Conservation (phyloP, 2,113 vertebrate genomes). For the Noturus placidus region DNA sequence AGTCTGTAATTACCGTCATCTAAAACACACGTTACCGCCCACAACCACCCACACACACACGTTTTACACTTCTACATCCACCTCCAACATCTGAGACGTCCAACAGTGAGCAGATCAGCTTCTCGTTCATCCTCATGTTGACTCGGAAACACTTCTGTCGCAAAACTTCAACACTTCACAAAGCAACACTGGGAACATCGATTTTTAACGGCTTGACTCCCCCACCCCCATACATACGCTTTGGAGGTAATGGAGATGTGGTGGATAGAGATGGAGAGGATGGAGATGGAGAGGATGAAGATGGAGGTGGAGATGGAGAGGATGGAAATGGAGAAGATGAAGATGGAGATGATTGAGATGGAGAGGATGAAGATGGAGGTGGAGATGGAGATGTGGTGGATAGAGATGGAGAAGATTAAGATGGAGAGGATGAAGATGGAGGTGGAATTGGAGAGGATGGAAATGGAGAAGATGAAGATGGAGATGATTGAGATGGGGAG, state of each 20-base stretch:
- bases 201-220: not conserved
- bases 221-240: not conserved
- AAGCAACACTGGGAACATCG: not conserved
- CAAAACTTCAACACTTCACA: not conserved
- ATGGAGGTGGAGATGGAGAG: not conserved
- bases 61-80: not conserved
- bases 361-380: not conserved
- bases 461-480: not conserved
- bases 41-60: not conserved
- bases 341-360: not conserved
- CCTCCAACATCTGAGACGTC: not conserved
- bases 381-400: not conserved
- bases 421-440: not conserved
- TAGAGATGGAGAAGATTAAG: not conserved
- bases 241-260: not conserved
- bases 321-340: not conserved
- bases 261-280: not conserved
- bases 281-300: not conserved
- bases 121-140: not conserved
- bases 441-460: not conserved
- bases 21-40: slow-evolving; percentile 1
- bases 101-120: not conserved
- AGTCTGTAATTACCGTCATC: not conserved
- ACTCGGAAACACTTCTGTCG: not conserved
- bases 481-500: not conserved